Percentiles rank a stretch among this genome's conserved stretches.
Conservation (phyloP, 1,140 invertebrate species). For the Trialeurodes vaporariorum region DNA sequence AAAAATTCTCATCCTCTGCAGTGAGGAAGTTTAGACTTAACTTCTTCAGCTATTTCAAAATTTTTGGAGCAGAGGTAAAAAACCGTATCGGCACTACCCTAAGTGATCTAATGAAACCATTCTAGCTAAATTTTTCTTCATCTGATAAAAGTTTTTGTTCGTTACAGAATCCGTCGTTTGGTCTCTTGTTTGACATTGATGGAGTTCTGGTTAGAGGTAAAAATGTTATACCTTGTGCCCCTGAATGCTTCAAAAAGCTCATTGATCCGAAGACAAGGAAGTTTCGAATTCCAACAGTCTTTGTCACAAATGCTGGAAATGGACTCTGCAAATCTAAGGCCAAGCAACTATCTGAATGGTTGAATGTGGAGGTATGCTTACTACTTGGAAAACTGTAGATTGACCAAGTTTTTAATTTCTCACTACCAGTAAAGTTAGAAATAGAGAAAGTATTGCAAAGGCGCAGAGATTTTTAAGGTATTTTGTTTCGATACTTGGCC, state of each 20-base stretch:
- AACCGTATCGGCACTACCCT: too few relatives aligned
- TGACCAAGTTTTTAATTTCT: too few relatives aligned
- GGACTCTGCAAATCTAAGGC: slow-evolving; percentile 46
- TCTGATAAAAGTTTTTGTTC: background rate
- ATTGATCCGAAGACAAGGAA: slow-evolving; percentile 40
- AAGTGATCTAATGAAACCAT: background rate
- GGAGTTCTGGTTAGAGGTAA: slow-evolving; percentile 56
- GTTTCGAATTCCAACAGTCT: slow-evolving; percentile 52
- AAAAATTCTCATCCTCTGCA: background rate
- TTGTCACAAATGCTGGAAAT: slow-evolving; percentile 58
- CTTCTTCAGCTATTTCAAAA: too few relatives aligned
- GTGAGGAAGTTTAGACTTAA: background rate
- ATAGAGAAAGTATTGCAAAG: too few relatives aligned
- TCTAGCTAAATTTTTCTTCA: background rate
- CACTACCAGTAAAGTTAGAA: too few relatives aligned
- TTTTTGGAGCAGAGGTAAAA: too few relatives aligned
- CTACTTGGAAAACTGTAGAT: too few relatives aligned
- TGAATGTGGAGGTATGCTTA: slow-evolving; percentile 43
- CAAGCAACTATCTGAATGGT: slow-evolving; percentile 47
- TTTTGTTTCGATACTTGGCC: too few relatives aligned
- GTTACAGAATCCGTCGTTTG: slow-evolving; percentile 38
- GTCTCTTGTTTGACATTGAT: slow-evolving; percentile 59
- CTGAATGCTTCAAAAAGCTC: slow-evolving; percentile 42
- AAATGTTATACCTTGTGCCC: slow-evolving; percentile 47
- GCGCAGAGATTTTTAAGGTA: too few relatives aligned